phyloP scores from a whole-genome alignment of 2,797 vertebrate species.

The Coregonus ussuriensis region DNA sequence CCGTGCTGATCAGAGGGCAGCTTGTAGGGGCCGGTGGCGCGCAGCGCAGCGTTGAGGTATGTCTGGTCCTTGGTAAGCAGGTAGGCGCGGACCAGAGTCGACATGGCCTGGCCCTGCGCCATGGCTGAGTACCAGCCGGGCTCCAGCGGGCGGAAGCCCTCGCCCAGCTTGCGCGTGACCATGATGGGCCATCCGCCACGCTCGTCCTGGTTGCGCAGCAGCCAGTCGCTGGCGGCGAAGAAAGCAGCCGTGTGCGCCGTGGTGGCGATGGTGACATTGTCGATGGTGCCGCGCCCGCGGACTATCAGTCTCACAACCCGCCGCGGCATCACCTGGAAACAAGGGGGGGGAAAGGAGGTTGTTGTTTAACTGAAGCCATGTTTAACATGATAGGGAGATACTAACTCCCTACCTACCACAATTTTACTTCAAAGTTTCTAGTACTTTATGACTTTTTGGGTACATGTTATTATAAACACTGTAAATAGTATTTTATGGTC shows the following conservation, averaged over 20 bases:
- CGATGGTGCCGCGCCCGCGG: conserved; percentile 85
- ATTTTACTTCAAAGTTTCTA: too few species aligned
- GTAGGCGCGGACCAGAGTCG: conserved; percentile 92
- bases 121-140: conserved; percentile 99
- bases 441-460: too few species aligned
- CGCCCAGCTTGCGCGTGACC: conserved; percentile 95
- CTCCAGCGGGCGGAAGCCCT: conserved; percentile 91
- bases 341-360: background rate
- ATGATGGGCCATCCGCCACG: conserved; percentile 96
- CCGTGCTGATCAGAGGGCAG: conserved; percentile 89
- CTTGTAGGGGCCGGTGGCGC: conserved; percentile 88
- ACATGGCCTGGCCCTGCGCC: conserved; percentile 98
- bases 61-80: conserved; percentile 88
- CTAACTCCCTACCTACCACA: too few species aligned
- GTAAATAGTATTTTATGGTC: too few species aligned
- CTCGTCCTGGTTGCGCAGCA: conserved; percentile 95
- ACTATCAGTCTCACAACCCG: conserved; percentile 84
- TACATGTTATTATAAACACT: too few species aligned
- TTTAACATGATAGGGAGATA: too few species aligned
- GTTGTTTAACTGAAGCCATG: background rate
- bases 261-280: conserved; percentile 92
- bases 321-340: conserved; percentile 84
- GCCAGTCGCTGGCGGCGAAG: conserved; percentile 93
- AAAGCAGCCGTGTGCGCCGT: conserved; percentile 96
- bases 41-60: conserved; percentile 88